Percentiles rank a stretch among this genome's conserved stretches.
Evolutionary conservation across 2,113 vertebrate genomes (phyloP).

Genomic region (Montifringilla adamsi): DNA sequence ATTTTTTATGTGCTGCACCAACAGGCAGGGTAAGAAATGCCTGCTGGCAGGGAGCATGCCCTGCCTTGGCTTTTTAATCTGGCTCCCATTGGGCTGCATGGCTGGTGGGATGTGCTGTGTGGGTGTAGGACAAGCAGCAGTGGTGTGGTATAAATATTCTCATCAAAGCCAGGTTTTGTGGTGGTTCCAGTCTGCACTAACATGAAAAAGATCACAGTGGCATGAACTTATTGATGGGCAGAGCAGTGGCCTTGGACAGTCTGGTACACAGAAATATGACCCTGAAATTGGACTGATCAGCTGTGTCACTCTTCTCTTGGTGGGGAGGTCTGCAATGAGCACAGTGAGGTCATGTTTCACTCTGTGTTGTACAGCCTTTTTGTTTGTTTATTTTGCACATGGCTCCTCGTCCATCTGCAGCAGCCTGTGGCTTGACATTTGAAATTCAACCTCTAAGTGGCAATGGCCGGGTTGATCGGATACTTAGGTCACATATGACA

Average conservation of each 20-base stretch:
- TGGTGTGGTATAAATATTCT: not conserved
- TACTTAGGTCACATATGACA: not conserved
- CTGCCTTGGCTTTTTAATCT: not conserved
- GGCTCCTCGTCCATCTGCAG: not conserved
- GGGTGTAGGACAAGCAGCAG: not conserved
- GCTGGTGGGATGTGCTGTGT: not conserved
- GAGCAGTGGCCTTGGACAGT: not conserved
- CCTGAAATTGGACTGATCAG: not conserved
- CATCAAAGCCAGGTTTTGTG: not conserved
- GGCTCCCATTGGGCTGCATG: fast-evolving
- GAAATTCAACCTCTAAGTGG: slow-evolving; percentile 33
- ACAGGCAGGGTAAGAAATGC: not conserved
- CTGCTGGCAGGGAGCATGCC: not conserved
- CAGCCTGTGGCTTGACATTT: slow-evolving; percentile 31
- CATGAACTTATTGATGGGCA: not conserved
- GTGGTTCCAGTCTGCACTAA: not conserved
- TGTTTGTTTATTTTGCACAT: slow-evolving; percentile 30
- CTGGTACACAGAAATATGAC: not conserved
- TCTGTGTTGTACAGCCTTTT: not conserved
- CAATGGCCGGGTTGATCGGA: not conserved
- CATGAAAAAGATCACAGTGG: not conserved
- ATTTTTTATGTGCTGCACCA: not conserved
- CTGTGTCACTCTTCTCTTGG: not conserved
- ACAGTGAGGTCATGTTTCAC: not conserved
- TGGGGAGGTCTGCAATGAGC: not conserved